Percentiles rank a stretch among this genome's conserved stretches.
These are phyloP conservation scores for Spodoptera picta DNA, from an alignment of 2,888 invertebrate genomes.

Conservation along the genomic window DNA sequence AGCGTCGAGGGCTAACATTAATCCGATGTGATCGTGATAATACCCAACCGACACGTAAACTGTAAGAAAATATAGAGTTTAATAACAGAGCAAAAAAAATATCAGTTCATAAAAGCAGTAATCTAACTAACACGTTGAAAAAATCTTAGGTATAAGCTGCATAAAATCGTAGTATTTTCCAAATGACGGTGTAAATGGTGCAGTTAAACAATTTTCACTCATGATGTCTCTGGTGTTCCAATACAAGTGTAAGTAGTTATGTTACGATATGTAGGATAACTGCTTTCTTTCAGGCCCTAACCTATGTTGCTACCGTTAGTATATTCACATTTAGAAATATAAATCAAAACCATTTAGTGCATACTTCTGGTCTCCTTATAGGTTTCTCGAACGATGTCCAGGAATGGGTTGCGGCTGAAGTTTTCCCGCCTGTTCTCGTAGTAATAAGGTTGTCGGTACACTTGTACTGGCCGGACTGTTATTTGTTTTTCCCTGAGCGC, in stretches of 20 bases:
- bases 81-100: too few species aligned
- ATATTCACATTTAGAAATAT: slow-evolving; percentile 6
- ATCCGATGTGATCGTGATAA: slow-evolving; percentile 96
- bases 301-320: neutral
- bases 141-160: too few species aligned
- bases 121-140: too few species aligned
- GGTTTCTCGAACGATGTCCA: slow-evolving; percentile 94
- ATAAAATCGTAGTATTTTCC: too few species aligned
- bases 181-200: too few species aligned
- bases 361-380: slow-evolving; percentile 96
- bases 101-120: too few species aligned
- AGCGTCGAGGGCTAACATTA: slow-evolving; percentile 95
- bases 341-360: slow-evolving; percentile 63
- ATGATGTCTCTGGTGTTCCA: too few species aligned
- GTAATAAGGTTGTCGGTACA: slow-evolving; percentile 89
- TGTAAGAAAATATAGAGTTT: slow-evolving; percentile 75
- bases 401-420: slow-evolving; percentile 95
- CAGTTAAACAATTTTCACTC: too few species aligned
- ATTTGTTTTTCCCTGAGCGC: slow-evolving; percentile 92
- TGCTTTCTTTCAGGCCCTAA: too few species aligned
- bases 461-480: slow-evolving; percentile 89
- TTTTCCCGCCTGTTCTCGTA: slow-evolving; percentile 90
- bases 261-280: too few species aligned
- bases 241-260: too few species aligned
- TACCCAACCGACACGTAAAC: slow-evolving; percentile 97